A percentile compares a stretch with the other conserved stretches of the same genome.
Conservation (phyloP, 2,888 invertebrate species). For the Venusia cambrica region DNA sequence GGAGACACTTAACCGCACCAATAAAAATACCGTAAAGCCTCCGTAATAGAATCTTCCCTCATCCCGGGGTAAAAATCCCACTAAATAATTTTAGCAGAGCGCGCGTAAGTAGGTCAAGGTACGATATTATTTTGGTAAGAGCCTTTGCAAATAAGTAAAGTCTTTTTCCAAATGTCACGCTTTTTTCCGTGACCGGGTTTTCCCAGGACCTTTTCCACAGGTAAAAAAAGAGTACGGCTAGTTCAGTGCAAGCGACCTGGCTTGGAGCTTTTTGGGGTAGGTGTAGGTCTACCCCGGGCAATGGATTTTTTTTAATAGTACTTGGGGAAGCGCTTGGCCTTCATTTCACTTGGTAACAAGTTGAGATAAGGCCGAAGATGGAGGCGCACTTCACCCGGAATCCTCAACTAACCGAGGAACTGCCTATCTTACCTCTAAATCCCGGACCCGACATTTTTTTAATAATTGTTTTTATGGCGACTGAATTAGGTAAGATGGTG, state of each 20-base stretch:
- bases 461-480: too few relatives aligned
- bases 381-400: too few relatives aligned
- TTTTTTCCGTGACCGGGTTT: conserved; percentile 42
- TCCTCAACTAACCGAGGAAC: too few relatives aligned
- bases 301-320: too few relatives aligned
- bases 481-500: too few relatives aligned
- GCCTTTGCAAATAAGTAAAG: conserved; percentile 54
- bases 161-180: conserved; percentile 52
- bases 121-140: conserved; percentile 57
- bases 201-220: not conserved
- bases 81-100: conserved; percentile 41
- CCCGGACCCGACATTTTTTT: too few relatives aligned
- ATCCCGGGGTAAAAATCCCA: conserved; percentile 34
- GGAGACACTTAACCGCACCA: conserved; percentile 11
- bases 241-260: not conserved
- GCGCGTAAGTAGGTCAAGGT: conserved; percentile 56
- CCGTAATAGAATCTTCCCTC: conserved; percentile 40
- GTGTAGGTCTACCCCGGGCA: too few relatives aligned
- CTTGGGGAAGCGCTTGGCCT: too few relatives aligned
- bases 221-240: not conserved
- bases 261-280: too few relatives aligned
- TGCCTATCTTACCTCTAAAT: too few relatives aligned
- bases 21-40: conserved; percentile 25
- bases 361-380: too few relatives aligned
- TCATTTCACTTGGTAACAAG: too few relatives aligned